A percentile compares a stretch with the other conserved stretches of the same genome.
Evolutionary conservation across 2,888 invertebrate genomes (phyloP).

Genomic region (Spisula solida): DNA sequence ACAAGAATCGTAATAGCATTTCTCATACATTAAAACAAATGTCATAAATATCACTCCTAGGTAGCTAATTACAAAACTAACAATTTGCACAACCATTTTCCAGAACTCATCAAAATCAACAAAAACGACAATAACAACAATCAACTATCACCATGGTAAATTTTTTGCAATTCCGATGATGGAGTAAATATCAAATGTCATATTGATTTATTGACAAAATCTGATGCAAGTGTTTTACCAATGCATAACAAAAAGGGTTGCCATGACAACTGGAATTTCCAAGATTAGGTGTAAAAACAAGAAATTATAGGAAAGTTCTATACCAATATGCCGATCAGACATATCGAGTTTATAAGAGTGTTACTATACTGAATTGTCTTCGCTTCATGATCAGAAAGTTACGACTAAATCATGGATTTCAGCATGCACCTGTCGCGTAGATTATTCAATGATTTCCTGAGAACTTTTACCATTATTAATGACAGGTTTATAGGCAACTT

Average conservation of each 20-base stretch:
- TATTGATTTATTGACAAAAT: conserved; percentile 28
- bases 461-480: too few species aligned
- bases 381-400: not conserved
- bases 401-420: not conserved
- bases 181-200: conserved; percentile 24
- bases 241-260: conserved; percentile 6
- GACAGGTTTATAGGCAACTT: too few species aligned
- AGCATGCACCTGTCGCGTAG: not conserved
- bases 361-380: not conserved
- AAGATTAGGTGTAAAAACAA: conserved; percentile 21
- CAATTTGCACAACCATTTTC: not conserved
- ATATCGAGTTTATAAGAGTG: not conserved
- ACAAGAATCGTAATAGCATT: too few species aligned
- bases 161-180: conserved; percentile 17
- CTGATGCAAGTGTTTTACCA: conserved; percentile 11
- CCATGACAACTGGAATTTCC: conserved; percentile 14
- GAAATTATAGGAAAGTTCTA: not conserved
- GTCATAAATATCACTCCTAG: not conserved
- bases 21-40: too few species aligned
- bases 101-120: not conserved
- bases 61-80: not conserved
- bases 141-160: not conserved
- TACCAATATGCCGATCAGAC: not conserved
- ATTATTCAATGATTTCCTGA: too few species aligned
- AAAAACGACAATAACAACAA: not conserved